Percentiles rank a stretch among this genome's conserved stretches.
These are phyloP conservation scores for Volucella bombylans DNA, from an alignment of 2,888 invertebrate genomes.

Conservation along the genomic window DNA sequence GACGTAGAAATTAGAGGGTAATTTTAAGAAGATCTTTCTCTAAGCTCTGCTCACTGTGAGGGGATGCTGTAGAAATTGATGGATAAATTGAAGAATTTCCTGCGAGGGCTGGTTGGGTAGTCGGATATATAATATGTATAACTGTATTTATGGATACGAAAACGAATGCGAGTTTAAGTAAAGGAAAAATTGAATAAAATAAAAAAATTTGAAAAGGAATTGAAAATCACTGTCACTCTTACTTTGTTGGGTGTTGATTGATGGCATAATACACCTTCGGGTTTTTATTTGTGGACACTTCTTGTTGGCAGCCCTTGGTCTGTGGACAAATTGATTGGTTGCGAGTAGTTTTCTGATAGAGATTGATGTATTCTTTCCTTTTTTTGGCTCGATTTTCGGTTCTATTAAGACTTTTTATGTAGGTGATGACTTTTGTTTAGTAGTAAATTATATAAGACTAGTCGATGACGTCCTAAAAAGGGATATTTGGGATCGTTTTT, in stretches of 20 bases:
- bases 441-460: constrained; percentile 17
- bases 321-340: constrained; percentile 59
- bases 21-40: constrained; percentile 35
- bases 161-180: too few relatives aligned
- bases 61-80: constrained; percentile 44
- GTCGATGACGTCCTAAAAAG: neutral
- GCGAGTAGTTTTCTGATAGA: constrained; percentile 45
- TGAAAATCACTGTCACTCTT: constrained; percentile 69
- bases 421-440: constrained; percentile 31
- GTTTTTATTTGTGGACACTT: constrained; percentile 38
- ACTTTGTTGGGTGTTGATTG: constrained; percentile 54
- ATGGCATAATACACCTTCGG: constrained; percentile 47
- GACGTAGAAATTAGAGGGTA: constrained; percentile 54
- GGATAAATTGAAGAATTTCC: constrained; percentile 58
- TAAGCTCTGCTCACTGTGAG: neutral
- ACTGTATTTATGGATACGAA: neutral
- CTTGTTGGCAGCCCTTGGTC: constrained; percentile 21
- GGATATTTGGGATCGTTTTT: too few relatives aligned
- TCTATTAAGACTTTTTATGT: neutral
- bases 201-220: constrained; percentile 26
- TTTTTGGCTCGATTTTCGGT: too few relatives aligned
- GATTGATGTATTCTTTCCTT: constrained; percentile 53
- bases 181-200: constrained; percentile 4
- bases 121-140: too few relatives aligned
- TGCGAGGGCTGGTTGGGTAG: neutral